A percentile compares a stretch with the other conserved stretches of the same genome.
These are phyloP conservation scores for Rhabdophis nuchalis DNA, from an alignment of 2,797 vertebrate species.

Conservation along the genomic window DNA sequence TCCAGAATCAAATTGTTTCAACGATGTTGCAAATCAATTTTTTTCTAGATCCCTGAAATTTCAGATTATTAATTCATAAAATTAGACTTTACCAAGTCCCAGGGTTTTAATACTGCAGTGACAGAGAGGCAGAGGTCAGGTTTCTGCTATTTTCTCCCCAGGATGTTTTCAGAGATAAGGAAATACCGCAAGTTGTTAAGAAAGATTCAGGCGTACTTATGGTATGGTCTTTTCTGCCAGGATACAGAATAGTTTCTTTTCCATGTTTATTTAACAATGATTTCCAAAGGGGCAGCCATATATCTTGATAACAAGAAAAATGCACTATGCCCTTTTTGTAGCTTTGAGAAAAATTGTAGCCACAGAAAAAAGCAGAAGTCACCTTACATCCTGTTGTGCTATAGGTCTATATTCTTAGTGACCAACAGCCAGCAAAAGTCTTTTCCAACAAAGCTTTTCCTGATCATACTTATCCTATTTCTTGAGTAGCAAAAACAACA, in stretches of 20 bases:
- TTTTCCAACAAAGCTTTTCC: neutral
- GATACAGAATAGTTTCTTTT: neutral
- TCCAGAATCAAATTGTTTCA: neutral
- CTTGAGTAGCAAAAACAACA: neutral
- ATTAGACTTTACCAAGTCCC: neutral
- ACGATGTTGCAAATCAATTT: neutral
- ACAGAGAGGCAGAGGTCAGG: neutral
- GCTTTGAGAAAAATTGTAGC: neutral
- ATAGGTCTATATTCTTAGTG: neutral
- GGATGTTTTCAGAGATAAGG: neutral
- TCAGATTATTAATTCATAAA: neutral
- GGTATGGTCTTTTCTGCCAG: no score
- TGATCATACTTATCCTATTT: neutral
- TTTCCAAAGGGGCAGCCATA: neutral
- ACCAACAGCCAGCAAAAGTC: neutral
- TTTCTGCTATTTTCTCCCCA: neutral
- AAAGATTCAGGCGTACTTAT: neutral
- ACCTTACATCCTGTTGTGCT: neutral
- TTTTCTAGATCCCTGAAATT: neutral
- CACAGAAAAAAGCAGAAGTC: neutral
- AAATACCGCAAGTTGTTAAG: neutral
- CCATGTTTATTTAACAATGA: neutral
- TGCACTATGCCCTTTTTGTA: neutral
- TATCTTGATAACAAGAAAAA: neutral
- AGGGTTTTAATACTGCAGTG: neutral